A percentile compares a stretch with the other conserved stretches of the same genome.
Conservation (phyloP, 2,113 vertebrate genomes). For the Anguilla rostrata region DNA sequence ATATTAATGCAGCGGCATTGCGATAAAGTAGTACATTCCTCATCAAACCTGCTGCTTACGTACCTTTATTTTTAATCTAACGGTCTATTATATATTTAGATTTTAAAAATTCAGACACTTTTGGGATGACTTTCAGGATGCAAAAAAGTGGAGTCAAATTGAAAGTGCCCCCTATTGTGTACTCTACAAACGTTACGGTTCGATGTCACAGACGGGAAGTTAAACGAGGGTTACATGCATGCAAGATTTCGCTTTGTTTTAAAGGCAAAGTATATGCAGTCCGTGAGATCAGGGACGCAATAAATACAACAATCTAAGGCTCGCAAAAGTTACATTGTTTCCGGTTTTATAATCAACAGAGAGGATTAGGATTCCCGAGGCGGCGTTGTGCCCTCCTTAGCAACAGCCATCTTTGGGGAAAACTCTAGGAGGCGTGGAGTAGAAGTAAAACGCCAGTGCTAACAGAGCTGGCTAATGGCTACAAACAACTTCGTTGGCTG, state of each 20-base stretch:
- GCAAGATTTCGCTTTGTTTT: too few relatives aligned
- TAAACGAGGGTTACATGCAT: too few relatives aligned
- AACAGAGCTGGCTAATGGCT: neutral
- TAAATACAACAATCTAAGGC: neutral
- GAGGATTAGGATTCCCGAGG: neutral
- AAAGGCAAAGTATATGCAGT: neutral
- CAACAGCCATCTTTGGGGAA: slow-evolving; percentile 52
- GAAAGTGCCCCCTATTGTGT: too few relatives aligned
- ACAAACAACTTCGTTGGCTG: neutral
- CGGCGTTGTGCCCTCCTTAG: slow-evolving; percentile 27
- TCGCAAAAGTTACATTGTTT: neutral
- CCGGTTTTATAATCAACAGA: neutral
- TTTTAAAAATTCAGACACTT: too few relatives aligned
- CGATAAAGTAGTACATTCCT: too few relatives aligned
- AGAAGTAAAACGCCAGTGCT: neutral
- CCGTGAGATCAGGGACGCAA: neutral
- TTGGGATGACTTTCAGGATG: too few relatives aligned
- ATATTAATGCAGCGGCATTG: too few relatives aligned
- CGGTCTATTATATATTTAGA: too few relatives aligned
- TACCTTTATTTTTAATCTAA: too few relatives aligned
- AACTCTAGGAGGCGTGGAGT: slow-evolving; percentile 27
- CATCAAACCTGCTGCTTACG: too few relatives aligned
- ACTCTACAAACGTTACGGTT: too few relatives aligned
- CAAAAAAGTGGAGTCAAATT: too few relatives aligned
- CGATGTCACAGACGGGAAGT: neutral